These are phyloP conservation scores for Ploceus nigricollis DNA, from an alignment of 2,113 vertebrate genomes.

Conservation along the genomic window DNA sequence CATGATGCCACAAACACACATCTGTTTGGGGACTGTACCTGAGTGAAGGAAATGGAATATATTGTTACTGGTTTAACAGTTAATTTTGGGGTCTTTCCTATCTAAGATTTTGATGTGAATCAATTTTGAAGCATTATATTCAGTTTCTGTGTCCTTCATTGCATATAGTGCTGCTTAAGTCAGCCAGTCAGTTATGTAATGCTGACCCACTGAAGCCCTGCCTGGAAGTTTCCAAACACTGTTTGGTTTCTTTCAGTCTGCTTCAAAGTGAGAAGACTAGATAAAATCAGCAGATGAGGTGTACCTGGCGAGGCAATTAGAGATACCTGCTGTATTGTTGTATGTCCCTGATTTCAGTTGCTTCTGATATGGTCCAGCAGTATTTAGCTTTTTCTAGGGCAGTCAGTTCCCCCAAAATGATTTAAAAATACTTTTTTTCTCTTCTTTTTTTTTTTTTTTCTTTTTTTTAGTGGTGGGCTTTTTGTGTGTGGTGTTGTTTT, in stretches of 20 bases:
- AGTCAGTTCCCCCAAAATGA: not conserved
- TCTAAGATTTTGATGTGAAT: not conserved
- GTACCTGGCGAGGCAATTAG: not conserved
- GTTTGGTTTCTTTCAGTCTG: not conserved
- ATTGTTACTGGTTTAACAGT: not conserved
- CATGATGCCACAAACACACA: accelerated
- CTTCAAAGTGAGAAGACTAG: not conserved
- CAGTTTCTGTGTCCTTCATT: not conserved
- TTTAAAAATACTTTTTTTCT: not conserved
- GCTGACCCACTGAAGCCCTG: not conserved
- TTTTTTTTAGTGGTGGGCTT: not conserved
- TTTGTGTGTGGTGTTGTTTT: not conserved
- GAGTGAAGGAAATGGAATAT: not conserved
- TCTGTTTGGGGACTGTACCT: not conserved
- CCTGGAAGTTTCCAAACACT: not conserved
- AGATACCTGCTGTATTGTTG: not conserved
- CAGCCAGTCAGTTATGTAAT: not conserved
- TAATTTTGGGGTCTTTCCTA: not conserved
- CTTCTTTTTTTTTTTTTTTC: not conserved
- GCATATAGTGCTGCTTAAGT: not conserved
- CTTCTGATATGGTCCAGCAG: not conserved
- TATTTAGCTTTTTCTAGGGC: not conserved
- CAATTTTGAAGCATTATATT: not conserved
- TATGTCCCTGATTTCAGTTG: accelerated
- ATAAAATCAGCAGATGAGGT: not conserved